Conservation (phyloP, 1,140 invertebrate genomes). For the Macrotrachela quadricornifera region DNA sequence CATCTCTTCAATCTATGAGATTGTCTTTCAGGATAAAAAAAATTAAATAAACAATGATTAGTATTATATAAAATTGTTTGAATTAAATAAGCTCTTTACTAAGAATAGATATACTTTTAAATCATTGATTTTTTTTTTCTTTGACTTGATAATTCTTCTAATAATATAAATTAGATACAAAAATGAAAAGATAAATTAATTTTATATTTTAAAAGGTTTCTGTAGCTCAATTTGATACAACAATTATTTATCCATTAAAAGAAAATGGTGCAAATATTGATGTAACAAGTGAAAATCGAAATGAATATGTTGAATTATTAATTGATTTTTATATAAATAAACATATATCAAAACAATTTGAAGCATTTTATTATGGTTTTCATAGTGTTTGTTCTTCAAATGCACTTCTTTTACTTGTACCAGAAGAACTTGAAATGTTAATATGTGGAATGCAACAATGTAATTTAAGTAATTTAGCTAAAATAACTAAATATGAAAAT, state of each 20-base stretch:
- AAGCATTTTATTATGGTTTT: slow-evolving; percentile 46
- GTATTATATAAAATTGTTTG: too few species aligned
- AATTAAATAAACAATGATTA: too few species aligned
- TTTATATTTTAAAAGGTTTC: slow-evolving; percentile 35
- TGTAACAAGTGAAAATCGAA: slow-evolving; percentile 24
- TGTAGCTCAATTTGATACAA: slow-evolving; percentile 35
- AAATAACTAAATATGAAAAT: slow-evolving; percentile 44
- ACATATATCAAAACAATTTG: slow-evolving; percentile 41
- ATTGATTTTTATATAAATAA: slow-evolving; percentile 43
- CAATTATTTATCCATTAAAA: slow-evolving; percentile 38
- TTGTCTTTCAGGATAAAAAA: too few species aligned
- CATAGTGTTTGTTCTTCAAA: slow-evolving; percentile 48
- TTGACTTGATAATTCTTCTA: too few species aligned
- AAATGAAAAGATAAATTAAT: too few species aligned
- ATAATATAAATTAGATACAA: too few species aligned
- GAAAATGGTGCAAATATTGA: slow-evolving; percentile 35
- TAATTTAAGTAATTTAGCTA: slow-evolving; percentile 39
- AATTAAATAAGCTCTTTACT: too few species aligned
- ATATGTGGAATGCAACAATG: slow-evolving; percentile 42
- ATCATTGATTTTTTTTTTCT: neutral
- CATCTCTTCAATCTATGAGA: too few species aligned
- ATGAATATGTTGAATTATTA: slow-evolving; percentile 42
- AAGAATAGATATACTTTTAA: neutral
- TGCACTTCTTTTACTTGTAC: slow-evolving; percentile 43
- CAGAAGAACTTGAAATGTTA: slow-evolving; percentile 46